These are phyloP conservation scores for Cavia aperea DNA, from an alignment of 2,113 vertebrate species.

Conservation along the genomic window DNA sequence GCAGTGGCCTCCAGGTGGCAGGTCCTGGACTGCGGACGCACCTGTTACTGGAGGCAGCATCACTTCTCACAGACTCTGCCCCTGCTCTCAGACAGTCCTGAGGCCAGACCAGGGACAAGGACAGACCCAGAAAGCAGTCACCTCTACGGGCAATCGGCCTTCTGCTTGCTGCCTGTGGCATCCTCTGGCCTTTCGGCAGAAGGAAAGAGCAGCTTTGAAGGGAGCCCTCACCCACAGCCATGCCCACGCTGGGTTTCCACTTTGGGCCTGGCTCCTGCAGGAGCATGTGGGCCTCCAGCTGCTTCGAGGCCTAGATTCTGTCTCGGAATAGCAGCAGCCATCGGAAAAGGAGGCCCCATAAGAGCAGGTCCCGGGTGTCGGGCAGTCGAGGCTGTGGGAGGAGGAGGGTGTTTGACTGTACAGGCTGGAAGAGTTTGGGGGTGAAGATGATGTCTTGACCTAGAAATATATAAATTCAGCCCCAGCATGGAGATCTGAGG, in stretches of 20 bases:
- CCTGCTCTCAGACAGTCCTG: background rate
- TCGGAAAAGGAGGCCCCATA: background rate
- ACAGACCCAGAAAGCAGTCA: background rate
- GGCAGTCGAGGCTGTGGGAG: background rate
- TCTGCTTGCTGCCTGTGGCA: background rate
- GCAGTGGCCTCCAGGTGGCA: background rate
- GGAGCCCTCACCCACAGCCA: background rate
- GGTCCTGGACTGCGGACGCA: background rate
- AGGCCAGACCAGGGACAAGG: background rate
- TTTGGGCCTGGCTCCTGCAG: background rate
- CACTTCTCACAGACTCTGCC: background rate
- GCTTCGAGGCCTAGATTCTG: slow-evolving; percentile 26
- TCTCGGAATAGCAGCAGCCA: background rate
- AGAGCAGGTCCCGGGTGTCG: background rate
- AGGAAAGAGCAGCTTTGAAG: background rate
- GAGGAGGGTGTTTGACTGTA: background rate
- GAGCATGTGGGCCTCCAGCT: background rate
- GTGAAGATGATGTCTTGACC: background rate
- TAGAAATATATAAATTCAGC: background rate
- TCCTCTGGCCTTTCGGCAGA: background rate
- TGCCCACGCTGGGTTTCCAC: background rate
- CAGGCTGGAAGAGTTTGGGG: background rate
- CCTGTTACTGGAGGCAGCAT: background rate
- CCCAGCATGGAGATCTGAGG: background rate
- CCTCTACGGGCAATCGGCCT: background rate